phyloP scores from a whole-genome alignment of 2,888 invertebrate genomes.

The Synergus gifuensis region DNA sequence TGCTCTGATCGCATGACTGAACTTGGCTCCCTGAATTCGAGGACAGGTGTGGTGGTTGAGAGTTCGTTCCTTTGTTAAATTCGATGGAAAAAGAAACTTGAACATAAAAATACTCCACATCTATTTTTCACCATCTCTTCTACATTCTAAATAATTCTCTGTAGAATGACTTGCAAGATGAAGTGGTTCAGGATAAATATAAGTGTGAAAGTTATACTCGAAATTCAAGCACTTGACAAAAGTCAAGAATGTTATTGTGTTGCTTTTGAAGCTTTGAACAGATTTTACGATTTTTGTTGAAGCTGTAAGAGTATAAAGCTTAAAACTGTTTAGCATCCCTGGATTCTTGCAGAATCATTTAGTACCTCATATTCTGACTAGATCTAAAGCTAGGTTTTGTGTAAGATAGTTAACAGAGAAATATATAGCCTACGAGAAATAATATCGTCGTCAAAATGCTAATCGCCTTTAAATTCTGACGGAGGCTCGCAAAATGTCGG shows the following conservation, averaged over 20 bases:
- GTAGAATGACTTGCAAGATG: constrained; percentile 28
- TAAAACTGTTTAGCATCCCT: neutral
- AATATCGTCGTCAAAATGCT: constrained; percentile 42
- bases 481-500: constrained; percentile 16
- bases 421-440: constrained; percentile 18
- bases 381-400: constrained; percentile 24
- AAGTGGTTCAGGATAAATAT: neutral
- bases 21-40: constrained; percentile 48
- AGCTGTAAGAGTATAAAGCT: neutral
- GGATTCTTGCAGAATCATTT: constrained; percentile 16
- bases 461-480: constrained; percentile 30
- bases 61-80: constrained; percentile 34
- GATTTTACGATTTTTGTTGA: neutral
- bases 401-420: constrained; percentile 24
- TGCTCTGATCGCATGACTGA: constrained; percentile 46
- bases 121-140: constrained; percentile 16
- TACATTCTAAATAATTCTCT: neutral
- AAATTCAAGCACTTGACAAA: neutral
- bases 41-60: constrained; percentile 37
- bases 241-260: neutral
- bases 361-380: constrained; percentile 11
- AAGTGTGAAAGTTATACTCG: neutral
- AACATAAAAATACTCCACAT: neutral
- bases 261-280: neutral
- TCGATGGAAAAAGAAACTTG: constrained; percentile 17